Percentiles rank a stretch among this genome's conserved stretches.
phyloP scores from a whole-genome alignment of 2,113 vertebrate genomes.

The Larimichthys crocea region DNA sequence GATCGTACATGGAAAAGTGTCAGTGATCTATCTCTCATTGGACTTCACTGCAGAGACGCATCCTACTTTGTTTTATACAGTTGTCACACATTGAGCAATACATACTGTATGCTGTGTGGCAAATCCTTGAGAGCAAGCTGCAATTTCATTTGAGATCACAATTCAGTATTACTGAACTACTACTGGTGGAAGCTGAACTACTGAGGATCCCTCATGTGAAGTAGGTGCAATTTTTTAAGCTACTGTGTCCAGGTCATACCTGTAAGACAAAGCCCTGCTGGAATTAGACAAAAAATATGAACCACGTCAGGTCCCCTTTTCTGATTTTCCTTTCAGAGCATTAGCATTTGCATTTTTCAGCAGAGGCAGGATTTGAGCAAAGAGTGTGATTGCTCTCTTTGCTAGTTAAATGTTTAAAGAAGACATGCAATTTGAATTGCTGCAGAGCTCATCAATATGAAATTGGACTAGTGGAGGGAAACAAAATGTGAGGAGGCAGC shows the following conservation, averaged over 20 bases:
- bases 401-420: slow-evolving; percentile 86
- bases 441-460: slow-evolving; percentile 87
- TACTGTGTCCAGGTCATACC: slow-evolving; percentile 20
- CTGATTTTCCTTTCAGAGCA: slow-evolving; percentile 74
- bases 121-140: slow-evolving; percentile 49
- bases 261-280: slow-evolving; percentile 32
- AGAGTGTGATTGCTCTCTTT: slow-evolving; percentile 84
- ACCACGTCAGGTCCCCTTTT: slow-evolving; percentile 70
- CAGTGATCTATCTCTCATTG: slow-evolving; percentile 41
- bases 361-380: slow-evolving; percentile 81
- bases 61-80: slow-evolving; percentile 35
- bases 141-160: slow-evolving; percentile 53
- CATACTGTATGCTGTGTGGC: slow-evolving; percentile 13
- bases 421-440: slow-evolving; percentile 83
- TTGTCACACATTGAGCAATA: slow-evolving; percentile 28
- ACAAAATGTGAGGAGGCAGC: slow-evolving; percentile 76
- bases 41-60: slow-evolving; percentile 21
- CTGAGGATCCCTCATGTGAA: slow-evolving; percentile 45
- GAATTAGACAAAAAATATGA: slow-evolving; percentile 59
- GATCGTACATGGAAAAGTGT: background rate
- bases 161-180: slow-evolving; percentile 20
- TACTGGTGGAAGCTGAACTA: slow-evolving; percentile 47
- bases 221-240: slow-evolving; percentile 30
- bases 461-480: slow-evolving; percentile 78
- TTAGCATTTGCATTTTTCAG: slow-evolving; percentile 79